Percentiles rank a stretch among this genome's conserved stretches.
phyloP scores from a whole-genome alignment of 2,888 invertebrate genomes.

The Ditula angustiorana region DNA sequence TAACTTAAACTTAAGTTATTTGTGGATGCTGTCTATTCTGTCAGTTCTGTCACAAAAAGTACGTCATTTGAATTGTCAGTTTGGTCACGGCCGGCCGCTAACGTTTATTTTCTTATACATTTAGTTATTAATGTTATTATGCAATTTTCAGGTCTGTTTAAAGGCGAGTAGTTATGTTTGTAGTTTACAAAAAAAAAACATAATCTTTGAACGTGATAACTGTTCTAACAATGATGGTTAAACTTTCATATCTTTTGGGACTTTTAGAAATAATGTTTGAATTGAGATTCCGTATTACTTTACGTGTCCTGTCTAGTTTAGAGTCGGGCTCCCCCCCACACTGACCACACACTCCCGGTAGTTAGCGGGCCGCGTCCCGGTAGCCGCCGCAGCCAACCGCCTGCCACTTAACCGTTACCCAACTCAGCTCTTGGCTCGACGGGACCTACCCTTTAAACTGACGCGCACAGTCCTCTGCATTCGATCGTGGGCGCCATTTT shows the following conservation, averaged over 20 bases:
- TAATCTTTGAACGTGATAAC: slow-evolving; percentile 43
- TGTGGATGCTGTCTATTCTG: too few species aligned
- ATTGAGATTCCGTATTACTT: slow-evolving; percentile 31
- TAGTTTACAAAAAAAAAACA: background rate
- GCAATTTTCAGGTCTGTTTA: slow-evolving; percentile 27
- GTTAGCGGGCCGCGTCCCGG: too few species aligned
- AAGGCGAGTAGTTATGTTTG: background rate
- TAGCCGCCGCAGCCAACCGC: too few species aligned
- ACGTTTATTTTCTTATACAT: background rate
- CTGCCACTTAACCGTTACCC: too few species aligned
- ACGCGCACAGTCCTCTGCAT: slow-evolving; percentile 29
- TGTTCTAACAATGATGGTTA: slow-evolving; percentile 42
- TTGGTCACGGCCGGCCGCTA: too few species aligned
- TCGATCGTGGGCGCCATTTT: slow-evolving; percentile 23
- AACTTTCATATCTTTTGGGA: slow-evolving; percentile 37
- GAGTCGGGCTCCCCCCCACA: slow-evolving; percentile 49
- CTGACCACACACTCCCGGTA: slow-evolving; percentile 42
- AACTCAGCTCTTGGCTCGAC: slow-evolving; percentile 2
- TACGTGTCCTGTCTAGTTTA: slow-evolving; percentile 50
- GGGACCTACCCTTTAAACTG: slow-evolving; percentile 10
- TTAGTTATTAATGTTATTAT: background rate
- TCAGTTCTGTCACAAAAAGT: too few species aligned
- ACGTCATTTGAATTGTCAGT: too few species aligned
- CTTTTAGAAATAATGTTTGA: slow-evolving; percentile 30
- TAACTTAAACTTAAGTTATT: too few species aligned